phyloP scores from a whole-genome alignment of 1,140 invertebrate genomes.

The Drosophila trapezifrons region DNA sequence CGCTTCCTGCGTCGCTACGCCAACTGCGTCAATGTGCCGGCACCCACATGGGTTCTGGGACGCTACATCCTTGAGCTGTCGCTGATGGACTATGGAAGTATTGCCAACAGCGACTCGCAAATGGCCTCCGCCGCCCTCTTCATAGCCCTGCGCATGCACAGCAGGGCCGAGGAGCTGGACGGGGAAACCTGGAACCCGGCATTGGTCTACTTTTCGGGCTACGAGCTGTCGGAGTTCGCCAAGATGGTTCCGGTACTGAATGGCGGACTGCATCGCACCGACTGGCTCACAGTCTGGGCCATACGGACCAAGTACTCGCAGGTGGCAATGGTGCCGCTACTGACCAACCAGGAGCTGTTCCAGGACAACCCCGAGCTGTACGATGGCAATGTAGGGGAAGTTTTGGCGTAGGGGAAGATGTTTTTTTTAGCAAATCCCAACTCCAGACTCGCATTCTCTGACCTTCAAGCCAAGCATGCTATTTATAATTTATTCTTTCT shows the following conservation, averaged over 20 bases:
- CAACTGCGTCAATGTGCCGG: conserved; percentile 92
- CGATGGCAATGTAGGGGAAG: no score
- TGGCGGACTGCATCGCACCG: conserved; percentile 89
- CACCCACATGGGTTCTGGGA: conserved; percentile 95
- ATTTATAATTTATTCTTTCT: neutral
- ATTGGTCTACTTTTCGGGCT: conserved; percentile 94
- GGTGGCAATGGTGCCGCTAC: conserved; percentile 89
- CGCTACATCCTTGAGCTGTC: conserved; percentile 97
- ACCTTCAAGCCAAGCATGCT: conserved; percentile 54
- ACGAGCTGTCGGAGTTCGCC: conserved; percentile 90
- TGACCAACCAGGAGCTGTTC: conserved; percentile 84
- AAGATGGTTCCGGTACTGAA: conserved; percentile 90
- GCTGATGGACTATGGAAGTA: conserved; percentile 94
- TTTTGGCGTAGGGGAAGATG: conserved; percentile 2
- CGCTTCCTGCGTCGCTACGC: conserved; percentile 97
- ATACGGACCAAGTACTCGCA: conserved; percentile 97
- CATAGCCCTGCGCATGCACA: conserved; percentile 94
- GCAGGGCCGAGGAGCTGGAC: conserved; percentile 83
- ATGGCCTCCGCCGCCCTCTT: conserved; percentile 94
- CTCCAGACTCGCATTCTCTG: no score
- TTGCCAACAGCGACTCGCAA: conserved; percentile 92
- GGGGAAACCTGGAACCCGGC: conserved; percentile 89
- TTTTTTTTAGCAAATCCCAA: no score
- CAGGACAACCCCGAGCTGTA: conserved; percentile 66
- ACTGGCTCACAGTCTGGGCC: conserved; percentile 90